A percentile compares a stretch with the other conserved stretches of the same genome.
These are phyloP conservation scores for Metalampra italica DNA, from an alignment of 2,888 invertebrate species.

Conservation along the genomic window DNA sequence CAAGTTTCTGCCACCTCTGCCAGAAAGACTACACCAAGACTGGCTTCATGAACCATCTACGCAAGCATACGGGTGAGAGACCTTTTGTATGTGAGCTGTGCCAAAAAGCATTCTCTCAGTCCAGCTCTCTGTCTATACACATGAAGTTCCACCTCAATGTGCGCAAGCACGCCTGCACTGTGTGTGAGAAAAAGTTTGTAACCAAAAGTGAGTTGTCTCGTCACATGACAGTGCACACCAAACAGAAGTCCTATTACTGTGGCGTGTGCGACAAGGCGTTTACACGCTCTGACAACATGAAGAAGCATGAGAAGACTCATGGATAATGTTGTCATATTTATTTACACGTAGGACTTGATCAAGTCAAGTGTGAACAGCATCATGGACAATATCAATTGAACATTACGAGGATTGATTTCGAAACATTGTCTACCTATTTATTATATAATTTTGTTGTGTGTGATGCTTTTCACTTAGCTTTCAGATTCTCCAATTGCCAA, in stretches of 20 bases:
- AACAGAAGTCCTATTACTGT: constrained; percentile 75
- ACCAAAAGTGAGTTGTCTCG: constrained; percentile 77
- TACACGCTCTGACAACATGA: constrained; percentile 76
- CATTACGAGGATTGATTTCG: constrained; percentile 12
- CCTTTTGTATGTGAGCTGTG: constrained; percentile 76
- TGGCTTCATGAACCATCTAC: constrained; percentile 74
- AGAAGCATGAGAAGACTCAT: constrained; percentile 77
- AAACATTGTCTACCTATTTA: not conserved
- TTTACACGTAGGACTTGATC: constrained; percentile 23
- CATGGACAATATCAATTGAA: constrained; percentile 27
- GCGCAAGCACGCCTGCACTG: constrained; percentile 73
- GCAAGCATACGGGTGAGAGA: constrained; percentile 73
- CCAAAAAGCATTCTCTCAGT: constrained; percentile 74
- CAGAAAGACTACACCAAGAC: constrained; percentile 76
- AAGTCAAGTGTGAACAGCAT: constrained; percentile 22
- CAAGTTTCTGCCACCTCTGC: constrained; percentile 75
- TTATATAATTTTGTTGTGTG: constrained; percentile 6
- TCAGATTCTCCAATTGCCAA: constrained; percentile 77
- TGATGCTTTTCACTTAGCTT: constrained; percentile 47
- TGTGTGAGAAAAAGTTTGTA: constrained; percentile 76
- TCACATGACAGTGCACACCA: constrained; percentile 76
- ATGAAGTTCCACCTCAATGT: constrained; percentile 77
- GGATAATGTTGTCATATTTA: constrained; percentile 33
- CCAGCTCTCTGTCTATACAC: constrained; percentile 73
- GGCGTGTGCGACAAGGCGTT: constrained; percentile 76